These are phyloP conservation scores for Microcebus jonahi DNA, from an alignment of 2,113 vertebrate species.

Conservation along the genomic window DNA sequence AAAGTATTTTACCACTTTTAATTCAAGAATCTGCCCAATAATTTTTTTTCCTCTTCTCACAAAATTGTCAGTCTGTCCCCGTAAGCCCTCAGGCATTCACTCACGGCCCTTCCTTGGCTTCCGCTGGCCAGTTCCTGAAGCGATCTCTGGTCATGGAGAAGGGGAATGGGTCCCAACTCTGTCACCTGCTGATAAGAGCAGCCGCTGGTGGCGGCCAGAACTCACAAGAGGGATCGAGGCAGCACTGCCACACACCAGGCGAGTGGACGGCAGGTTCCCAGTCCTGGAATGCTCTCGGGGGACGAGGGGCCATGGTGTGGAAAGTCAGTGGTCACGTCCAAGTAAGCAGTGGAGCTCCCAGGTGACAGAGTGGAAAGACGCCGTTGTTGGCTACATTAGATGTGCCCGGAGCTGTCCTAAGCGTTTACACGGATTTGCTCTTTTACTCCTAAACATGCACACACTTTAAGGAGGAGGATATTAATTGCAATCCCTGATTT, in stretches of 20 bases:
- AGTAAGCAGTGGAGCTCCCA: not conserved
- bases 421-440: not conserved
- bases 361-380: not conserved
- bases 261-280: not conserved
- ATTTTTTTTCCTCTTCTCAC: not conserved
- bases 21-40: not conserved
- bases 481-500: not conserved
- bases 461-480: not conserved
- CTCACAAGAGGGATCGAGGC: not conserved
- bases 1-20: not conserved
- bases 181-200: not conserved
- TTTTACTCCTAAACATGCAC: not conserved
- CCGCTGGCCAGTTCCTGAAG: not conserved
- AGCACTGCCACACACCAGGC: not conserved
- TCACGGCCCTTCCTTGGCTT: not conserved
- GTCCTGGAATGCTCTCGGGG: accelerated
- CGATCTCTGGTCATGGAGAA: not conserved
- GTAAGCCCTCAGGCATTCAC: not conserved
- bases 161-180: not conserved
- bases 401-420: not conserved
- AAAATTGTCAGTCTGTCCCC: not conserved
- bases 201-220: not conserved
- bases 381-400: accelerated
- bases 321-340: not conserved
- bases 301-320: not conserved